Base-by-base conservation (phyloP, 2,888 invertebrate genomes). In the Perdita meconis region DNA sequence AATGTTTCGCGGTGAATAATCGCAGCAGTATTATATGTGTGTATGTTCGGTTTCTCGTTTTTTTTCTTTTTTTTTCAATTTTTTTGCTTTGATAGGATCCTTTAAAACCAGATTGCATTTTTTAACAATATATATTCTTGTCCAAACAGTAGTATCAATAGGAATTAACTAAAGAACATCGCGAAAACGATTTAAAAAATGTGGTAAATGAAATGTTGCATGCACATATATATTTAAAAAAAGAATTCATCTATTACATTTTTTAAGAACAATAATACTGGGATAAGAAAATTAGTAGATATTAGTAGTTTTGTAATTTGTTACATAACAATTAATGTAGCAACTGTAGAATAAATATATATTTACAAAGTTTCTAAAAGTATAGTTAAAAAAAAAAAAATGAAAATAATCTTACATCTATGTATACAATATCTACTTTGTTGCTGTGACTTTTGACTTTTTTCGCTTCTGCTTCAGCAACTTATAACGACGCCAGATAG, bases 401-500 rank as follows among this genome's bases (percentile, higher is more conserved):
- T 6, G 0, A 26, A 40, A 59, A 16, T 16, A n/a, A n/a, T 24
- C n/a, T 19, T 26, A 1, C n/a, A n/a, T n/a, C n/a, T n/a, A n/a
- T n/a, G n/a, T 42, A 8, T 16, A 6, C 16, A 42, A 42, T 8
- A 16, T 42, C n/a, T n/a, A n/a, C n/a, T 42, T 8, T 16, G 2
- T 42, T 42, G 1, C 2, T 42, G 16, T 8, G 16, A 16, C 42
- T 42, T 47, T 19, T 1, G 44, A 22, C 2, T 19, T 8, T 47
- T 57, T 8, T 2, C 57, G 50, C 16, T 81, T 86, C 8, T 79
- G 83, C 40, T 82, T 81, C 16, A 81, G 80, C 68, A 91, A 70
- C 19, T 87, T 53, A 60, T 90, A 89, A 64, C 92, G 86, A 12
- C 91, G 88, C 90, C 90, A 92, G 36, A 92, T 88, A 0, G 92